Evolutionary conservation across 2,113 vertebrate species (phyloP).

Genomic region (Paramisgurnus dabryanus): DNA sequence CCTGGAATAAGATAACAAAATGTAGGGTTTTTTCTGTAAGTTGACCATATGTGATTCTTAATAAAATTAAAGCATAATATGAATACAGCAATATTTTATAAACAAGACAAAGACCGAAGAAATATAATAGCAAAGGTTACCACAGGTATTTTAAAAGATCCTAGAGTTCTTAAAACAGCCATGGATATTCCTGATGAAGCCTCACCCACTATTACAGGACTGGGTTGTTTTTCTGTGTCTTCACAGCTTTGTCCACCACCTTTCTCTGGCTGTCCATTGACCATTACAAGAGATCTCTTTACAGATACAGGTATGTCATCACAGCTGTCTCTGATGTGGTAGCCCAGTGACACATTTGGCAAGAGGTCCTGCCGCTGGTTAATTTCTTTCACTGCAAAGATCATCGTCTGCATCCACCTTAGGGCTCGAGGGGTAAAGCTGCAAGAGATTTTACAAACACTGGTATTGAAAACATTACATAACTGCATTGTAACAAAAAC

Average conservation of each 20-base stretch:
- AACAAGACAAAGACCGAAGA: too few species aligned
- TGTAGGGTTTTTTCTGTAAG: too few species aligned
- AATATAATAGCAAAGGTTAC: conserved; percentile 55
- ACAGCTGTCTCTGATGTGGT: conserved; percentile 71
- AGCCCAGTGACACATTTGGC: conserved; percentile 68
- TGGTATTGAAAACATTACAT: not conserved
- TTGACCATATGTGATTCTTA: too few species aligned
- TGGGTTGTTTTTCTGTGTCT: conserved; percentile 52
- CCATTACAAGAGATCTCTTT: conserved; percentile 63
- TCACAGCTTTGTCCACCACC: conserved; percentile 51
- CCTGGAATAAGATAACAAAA: conserved; percentile 55
- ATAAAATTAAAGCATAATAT: too few species aligned
- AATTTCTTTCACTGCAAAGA: conserved; percentile 71
- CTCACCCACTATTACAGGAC: conserved; percentile 72
- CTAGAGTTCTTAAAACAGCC: conserved; percentile 67
- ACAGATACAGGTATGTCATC: conserved; percentile 68
- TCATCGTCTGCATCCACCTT: conserved; percentile 76
- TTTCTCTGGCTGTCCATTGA: conserved; percentile 65
- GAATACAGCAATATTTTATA: too few species aligned
- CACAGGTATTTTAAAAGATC: conserved; percentile 71
- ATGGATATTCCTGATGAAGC: conserved; percentile 69
- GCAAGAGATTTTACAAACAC: conserved; percentile 17
- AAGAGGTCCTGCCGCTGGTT: conserved; percentile 69
- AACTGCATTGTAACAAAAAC: not conserved
- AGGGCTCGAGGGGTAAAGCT: conserved; percentile 71